Evolutionary conservation across 2,113 vertebrate genomes (phyloP), one percentile per base, ranked within the genome.

Genomic region (Colinus virginianus): DNA sequence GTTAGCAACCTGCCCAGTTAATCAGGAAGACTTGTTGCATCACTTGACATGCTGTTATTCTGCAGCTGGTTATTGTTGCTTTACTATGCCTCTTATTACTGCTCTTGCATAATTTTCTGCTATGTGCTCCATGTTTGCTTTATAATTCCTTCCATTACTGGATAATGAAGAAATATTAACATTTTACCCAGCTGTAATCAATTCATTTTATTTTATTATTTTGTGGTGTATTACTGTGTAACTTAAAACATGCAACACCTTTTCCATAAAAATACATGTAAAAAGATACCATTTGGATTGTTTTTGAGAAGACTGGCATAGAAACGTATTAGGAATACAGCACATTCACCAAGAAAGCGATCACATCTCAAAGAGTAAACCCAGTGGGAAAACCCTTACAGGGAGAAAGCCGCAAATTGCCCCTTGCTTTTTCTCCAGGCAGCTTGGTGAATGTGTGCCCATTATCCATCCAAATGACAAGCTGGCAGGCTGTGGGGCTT

Each of bases 1-100:
- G 90, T 81, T 90, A 91, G 58, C 84, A 93, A 77, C 25, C 38
- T 90, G 71, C 43, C 32, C 46, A 59, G 28, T 62, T 87, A 72
- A 88, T 92, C 63, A 87, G 28, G 34, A 85, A 70, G 45, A 82
- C 25, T 46, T 67, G 45, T 82, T 90, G 42, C 56, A 77, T 61
- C 38, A 70, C 28, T 70, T 85, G 67, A 68, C 21, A 62, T 49
- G 42, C 43, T 78, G 23, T 49, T 88, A 81, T 42, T 84, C 81
- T 84, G 38, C 66, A 68, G 66, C 22, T 84, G 30, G 66, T 66
- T 62, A 34, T 69, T 93, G 49, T 9, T 92, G 48, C 26, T 78
- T 68, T 78, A 67, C 25, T 59, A 16, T 1, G 2, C 22, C 49
- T 64, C 18, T 79, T 70, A 77, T 1, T 84, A 20, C 23, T 46